Conservation (phyloP, 2,113 vertebrate species). For the Coptodon bakossiorum region DNA sequence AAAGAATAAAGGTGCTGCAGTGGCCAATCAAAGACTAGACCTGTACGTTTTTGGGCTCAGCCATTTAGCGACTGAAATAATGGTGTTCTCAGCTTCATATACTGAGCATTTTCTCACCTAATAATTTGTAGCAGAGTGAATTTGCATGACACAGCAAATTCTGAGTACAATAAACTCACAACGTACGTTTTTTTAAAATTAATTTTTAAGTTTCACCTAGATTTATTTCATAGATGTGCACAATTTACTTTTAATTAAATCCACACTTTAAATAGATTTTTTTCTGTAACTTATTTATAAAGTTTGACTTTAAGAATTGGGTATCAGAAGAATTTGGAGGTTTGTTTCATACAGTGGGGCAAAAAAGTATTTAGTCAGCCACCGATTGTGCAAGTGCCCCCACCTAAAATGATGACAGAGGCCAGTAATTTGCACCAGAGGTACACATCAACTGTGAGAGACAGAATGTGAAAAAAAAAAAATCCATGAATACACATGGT, state of each 20-base stretch:
- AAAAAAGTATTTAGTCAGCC: too few species aligned
- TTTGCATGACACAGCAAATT: accelerated
- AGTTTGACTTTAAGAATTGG: background rate
- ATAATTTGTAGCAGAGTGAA: background rate
- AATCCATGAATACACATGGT: too few species aligned
- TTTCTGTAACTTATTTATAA: background rate
- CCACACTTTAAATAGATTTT: background rate
- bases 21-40: background rate
- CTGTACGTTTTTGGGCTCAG: background rate
- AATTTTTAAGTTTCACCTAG: background rate
- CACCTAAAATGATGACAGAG: too few species aligned
- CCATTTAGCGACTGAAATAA: background rate
- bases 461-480: too few species aligned
- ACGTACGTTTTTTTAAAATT: accelerated
- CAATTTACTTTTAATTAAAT: background rate
- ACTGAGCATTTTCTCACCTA: background rate
- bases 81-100: background rate
- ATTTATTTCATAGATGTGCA: background rate
- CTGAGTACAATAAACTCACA: background rate
- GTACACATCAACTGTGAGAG: too few species aligned
- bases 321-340: background rate
- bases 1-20: background rate
- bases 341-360: background rate
- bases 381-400: too few species aligned
- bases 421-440: too few species aligned